Evolutionary conservation across 92 coral and sea anemone species (phyloP), one percentile per base, ranked within the genome.

Genomic region (Chrysogorgia sp.): DNA sequence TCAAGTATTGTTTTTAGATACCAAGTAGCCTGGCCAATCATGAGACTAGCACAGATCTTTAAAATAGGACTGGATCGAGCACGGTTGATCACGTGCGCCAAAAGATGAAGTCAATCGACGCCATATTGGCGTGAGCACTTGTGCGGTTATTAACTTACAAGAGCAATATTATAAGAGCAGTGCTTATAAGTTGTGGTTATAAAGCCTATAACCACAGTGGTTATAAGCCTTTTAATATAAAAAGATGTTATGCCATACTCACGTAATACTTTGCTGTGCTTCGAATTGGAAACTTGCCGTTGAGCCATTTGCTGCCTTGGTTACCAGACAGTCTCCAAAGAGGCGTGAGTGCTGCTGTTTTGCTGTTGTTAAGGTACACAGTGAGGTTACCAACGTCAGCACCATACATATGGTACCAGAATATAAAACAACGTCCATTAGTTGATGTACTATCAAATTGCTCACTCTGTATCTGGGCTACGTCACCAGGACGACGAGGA

Each of bases 291-390:
- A 91, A 87, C 75, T 87, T 96, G 4, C 94, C 98, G 26, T 84
- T 84, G 71, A 86, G 85, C 98, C 98, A 93, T 30, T 72, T 52
- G 71, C 82, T 87, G 10, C 90, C 88, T 41, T 93, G 94, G 58
- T 91, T 93, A 2, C 98, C 98, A 67, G 86, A 82, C 80, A 91
- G 88, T 49, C 90, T 82, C 98, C 98, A 93, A 3, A 71, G 49
- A 28, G 78, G 78, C 31, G 50, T 56, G 7, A 50, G 34, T 20
- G 31, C 52, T 13, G 41, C 19, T 20, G 75, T 21, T 3, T 33
- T 55, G 40, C 60, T 71, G 26, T 3, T 29, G 57, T 71, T 71
- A 23, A 71, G 37, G 37, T 71, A 71, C 2, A 55, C 63, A 31
- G 78, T 71, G 34, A 71, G 78, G 58, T 71, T 71, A 17, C 78